Evolutionary conservation across 1,140 invertebrate genomes (phyloP).

Genomic region (Micrasema longulum): DNA sequence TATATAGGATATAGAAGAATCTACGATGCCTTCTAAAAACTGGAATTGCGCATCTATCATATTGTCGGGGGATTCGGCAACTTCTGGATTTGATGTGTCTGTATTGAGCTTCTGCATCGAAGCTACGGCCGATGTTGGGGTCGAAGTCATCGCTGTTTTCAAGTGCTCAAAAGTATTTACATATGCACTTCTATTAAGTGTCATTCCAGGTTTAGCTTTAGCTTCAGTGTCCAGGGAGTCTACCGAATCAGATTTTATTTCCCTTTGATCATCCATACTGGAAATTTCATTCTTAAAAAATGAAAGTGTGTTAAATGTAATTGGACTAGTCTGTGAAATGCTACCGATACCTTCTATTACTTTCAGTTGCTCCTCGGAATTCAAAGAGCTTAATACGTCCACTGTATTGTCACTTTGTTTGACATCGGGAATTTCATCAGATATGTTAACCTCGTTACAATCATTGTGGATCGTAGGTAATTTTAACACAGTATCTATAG

Average conservation of each 20-base stretch:
- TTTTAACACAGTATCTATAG: constrained; percentile 8
- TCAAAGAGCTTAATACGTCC: not conserved
- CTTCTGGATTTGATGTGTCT: constrained; percentile 15
- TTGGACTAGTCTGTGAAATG: not conserved
- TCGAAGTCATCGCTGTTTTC: constrained; percentile 20
- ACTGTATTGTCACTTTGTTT: not conserved
- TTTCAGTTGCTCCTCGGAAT: not conserved
- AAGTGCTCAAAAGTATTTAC: constrained; percentile 19
- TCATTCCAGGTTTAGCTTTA: not conserved
- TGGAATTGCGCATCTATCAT: constrained; percentile 50
- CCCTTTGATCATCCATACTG: not conserved
- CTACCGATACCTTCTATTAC: not conserved
- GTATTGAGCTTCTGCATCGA: not conserved
- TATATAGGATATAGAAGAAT: constrained; percentile 26
- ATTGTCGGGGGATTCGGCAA: constrained; percentile 40
- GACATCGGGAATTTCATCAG: constrained; percentile 20
- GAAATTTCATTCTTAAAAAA: not conserved
- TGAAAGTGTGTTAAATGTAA: not conserved
- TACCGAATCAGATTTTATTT: not conserved
- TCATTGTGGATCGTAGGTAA: constrained; percentile 1
- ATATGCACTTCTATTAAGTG: not conserved
- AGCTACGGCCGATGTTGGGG: constrained; percentile 11
- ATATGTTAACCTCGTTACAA: not conserved
- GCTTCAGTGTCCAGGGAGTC: not conserved
- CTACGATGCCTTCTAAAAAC: constrained; percentile 47